Conservation (phyloP, 23 tunicate genomes). For the Pegea sp. region DNA sequence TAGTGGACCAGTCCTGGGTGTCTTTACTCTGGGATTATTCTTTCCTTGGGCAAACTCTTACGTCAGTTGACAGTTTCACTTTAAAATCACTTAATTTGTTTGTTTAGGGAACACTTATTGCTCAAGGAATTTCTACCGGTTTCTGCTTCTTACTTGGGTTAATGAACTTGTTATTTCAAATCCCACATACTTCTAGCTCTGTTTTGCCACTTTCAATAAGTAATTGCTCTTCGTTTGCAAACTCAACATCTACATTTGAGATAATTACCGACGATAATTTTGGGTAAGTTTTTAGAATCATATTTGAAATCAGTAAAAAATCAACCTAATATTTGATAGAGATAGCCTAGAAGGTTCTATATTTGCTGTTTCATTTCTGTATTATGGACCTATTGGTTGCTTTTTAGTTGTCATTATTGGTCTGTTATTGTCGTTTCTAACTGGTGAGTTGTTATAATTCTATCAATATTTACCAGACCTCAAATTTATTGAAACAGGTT, state of each 20-base stretch:
- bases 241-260: too few relatives aligned
- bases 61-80: neutral
- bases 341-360: too few relatives aligned
- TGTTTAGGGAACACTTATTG: conserved; percentile 12
- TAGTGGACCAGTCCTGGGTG: conserved; percentile 24
- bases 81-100: neutral
- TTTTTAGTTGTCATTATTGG: conserved; percentile 8
- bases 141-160: conserved; percentile 3
- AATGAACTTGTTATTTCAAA: conserved; percentile 6
- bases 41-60: conserved; percentile 16
- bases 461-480: neutral
- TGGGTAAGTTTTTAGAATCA: too few relatives aligned
- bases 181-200: neutral
- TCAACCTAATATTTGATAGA: too few relatives aligned
- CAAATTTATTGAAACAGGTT: conserved; percentile 3
- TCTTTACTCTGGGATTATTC: conserved; percentile 22
- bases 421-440: conserved; percentile 7
- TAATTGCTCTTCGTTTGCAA: neutral
- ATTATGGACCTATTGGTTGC: conserved; percentile 9
- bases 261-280: too few relatives aligned
- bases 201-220: neutral
- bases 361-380: conserved; percentile 16
- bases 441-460: conserved; percentile 13
- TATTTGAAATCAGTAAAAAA: too few relatives aligned
- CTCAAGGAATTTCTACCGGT: conserved; percentile 5